A percentile compares a stretch with the other conserved stretches of the same genome.
phyloP scores from a whole-genome alignment of 2,888 invertebrate species.

The Brenthis ino region DNA sequence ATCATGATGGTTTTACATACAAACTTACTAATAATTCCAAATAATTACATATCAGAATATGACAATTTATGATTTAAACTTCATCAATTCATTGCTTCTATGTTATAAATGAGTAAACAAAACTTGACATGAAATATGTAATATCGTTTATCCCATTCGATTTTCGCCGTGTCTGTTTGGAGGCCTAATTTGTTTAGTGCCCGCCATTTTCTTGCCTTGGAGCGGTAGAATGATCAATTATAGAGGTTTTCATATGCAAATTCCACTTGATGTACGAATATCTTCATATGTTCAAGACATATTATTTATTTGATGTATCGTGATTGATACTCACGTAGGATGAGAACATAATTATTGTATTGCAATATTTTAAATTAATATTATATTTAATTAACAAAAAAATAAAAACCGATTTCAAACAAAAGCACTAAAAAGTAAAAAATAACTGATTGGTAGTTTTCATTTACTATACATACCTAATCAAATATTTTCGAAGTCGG shows the following conservation, averaged over 20 bases:
- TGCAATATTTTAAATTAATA: too few species aligned
- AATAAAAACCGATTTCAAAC: too few species aligned
- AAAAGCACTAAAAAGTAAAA: too few species aligned
- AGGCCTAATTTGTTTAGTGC: slow-evolving; percentile 62
- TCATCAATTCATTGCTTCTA: neutral
- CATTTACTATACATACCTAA: too few species aligned
- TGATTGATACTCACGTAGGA: too few species aligned
- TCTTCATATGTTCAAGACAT: neutral
- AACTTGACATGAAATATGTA: slow-evolving; percentile 19
- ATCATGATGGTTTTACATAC: too few species aligned
- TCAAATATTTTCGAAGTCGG: too few species aligned
- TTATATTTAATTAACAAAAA: too few species aligned
- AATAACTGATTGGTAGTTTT: too few species aligned
- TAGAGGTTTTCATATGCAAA: slow-evolving; percentile 23
- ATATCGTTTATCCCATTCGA: slow-evolving; percentile 27
- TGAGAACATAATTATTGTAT: too few species aligned
- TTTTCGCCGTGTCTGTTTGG: slow-evolving; percentile 44
- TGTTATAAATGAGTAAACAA: neutral
- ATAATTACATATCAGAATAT: too few species aligned
- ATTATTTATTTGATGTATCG: slow-evolving; percentile 8
- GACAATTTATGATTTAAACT: neutral
- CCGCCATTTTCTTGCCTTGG: slow-evolving; percentile 36
- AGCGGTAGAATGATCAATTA: slow-evolving; percentile 32
- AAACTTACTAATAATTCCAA: too few species aligned
- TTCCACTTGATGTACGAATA: neutral